Percentiles rank a stretch among this genome's conserved stretches.
These are phyloP conservation scores for Otus scops DNA, from an alignment of 2,797 vertebrate genomes.

Conservation along the genomic window DNA sequence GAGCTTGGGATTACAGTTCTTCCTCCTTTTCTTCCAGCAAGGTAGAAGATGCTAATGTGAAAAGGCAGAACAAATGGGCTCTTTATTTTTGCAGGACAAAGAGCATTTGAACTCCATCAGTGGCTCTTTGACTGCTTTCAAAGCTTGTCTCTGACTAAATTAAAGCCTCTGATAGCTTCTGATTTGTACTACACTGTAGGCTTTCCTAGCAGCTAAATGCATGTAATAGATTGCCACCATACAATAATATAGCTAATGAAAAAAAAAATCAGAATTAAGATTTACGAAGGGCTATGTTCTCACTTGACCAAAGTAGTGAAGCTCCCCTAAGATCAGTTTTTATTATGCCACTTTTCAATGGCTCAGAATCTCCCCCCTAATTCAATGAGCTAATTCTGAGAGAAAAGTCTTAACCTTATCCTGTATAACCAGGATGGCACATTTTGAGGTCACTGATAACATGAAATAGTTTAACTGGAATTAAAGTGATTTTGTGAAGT, in stretches of 20 bases:
- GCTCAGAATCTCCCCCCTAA: slow-evolving; percentile 1
- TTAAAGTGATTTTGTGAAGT: slow-evolving; percentile 36
- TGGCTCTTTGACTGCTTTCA: slow-evolving; percentile 58
- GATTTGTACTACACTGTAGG: neutral
- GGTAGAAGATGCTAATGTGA: slow-evolving; percentile 38
- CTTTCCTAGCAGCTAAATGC: neutral
- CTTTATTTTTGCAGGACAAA: slow-evolving; percentile 53
- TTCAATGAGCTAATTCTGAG: neutral
- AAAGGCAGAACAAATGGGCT: slow-evolving; percentile 41
- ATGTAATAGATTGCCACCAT: neutral
- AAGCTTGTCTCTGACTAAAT: slow-evolving; percentile 52
- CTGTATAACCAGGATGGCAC: neutral
- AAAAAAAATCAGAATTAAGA: slow-evolving; percentile 6
- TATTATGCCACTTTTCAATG: neutral
- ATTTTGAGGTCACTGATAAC: slow-evolving; percentile 42
- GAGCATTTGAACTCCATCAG: slow-evolving; percentile 56
- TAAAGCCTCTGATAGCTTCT: slow-evolving; percentile 21
- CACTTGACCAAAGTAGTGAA: neutral
- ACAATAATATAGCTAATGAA: neutral
- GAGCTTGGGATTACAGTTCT: neutral
- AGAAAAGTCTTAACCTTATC: slow-evolving; percentile 30
- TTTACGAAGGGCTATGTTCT: neutral
- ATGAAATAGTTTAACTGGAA: slow-evolving; percentile 36
- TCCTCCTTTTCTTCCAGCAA: slow-evolving; percentile 15
- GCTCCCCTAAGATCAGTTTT: neutral